Percentiles rank a stretch among this genome's conserved stretches.
phyloP scores from a whole-genome alignment of 2,113 vertebrate species.

The Mirounga angustirostris region DNA sequence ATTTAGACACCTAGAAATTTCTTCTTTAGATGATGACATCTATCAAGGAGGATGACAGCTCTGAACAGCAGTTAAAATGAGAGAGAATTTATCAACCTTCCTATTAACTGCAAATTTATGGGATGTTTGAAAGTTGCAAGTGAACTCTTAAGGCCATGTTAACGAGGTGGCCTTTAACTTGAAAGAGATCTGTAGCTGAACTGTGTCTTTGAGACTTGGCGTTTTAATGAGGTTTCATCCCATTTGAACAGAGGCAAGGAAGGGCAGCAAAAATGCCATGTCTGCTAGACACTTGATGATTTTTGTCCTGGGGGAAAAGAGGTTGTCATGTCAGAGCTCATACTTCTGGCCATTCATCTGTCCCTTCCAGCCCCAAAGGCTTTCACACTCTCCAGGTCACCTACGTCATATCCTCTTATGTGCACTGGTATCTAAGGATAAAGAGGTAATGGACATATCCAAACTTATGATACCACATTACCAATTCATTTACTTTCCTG shows the following conservation, averaged over 20 bases:
- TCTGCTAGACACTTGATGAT: slow-evolving; percentile 48
- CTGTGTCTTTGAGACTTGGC: not conserved
- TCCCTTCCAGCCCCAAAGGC: not conserved
- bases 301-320: not conserved
- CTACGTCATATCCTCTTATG: not conserved
- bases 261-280: slow-evolving; percentile 57
- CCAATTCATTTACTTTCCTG: slow-evolving; percentile 66
- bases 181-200: slow-evolving; percentile 68
- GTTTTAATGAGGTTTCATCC: slow-evolving; percentile 74
- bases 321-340: not conserved
- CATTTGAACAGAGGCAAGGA: slow-evolving; percentile 47
- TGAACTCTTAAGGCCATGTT: slow-evolving; percentile 64
- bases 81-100: slow-evolving; percentile 73
- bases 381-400: not conserved
- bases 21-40: slow-evolving; percentile 52
- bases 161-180: slow-evolving; percentile 68
- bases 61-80: slow-evolving; percentile 66
- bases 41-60: slow-evolving; percentile 56
- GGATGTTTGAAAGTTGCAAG: slow-evolving; percentile 74
- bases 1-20: slow-evolving; percentile 48
- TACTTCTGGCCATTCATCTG: not conserved
- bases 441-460: slow-evolving; percentile 60
- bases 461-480: slow-evolving; percentile 68
- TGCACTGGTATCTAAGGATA: slow-evolving; percentile 29
- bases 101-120: slow-evolving; percentile 66